Conservation (phyloP, 2,797 vertebrate genomes). For the Lacerta bilineata region DNA sequence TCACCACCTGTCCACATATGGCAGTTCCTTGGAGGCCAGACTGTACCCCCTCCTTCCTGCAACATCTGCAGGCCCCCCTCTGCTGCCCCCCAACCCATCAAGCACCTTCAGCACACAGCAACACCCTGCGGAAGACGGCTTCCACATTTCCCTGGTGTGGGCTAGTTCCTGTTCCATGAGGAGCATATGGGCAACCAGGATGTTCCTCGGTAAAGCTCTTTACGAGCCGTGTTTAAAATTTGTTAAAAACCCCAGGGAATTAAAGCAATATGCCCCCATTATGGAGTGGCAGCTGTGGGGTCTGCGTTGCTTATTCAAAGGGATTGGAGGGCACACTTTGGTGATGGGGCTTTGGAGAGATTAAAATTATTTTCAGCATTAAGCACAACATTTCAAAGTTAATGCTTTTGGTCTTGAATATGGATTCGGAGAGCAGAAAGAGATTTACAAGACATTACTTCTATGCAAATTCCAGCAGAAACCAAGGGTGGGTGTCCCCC, state of each 20-base stretch:
- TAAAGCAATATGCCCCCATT: slow-evolving; percentile 67
- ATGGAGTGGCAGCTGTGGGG: slow-evolving; percentile 63
- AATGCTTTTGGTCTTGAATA: slow-evolving; percentile 75
- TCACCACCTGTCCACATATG: not conserved
- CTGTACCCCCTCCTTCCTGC: not conserved
- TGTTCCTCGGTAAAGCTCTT: slow-evolving; percentile 44
- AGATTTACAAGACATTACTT: slow-evolving; percentile 80
- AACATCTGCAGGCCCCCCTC: no score
- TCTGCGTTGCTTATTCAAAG: slow-evolving; percentile 70
- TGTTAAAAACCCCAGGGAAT: slow-evolving; percentile 62
- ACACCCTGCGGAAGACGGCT: not conserved
- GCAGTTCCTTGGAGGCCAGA: not conserved
- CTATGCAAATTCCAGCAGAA: slow-evolving; percentile 81
- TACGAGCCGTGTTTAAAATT: slow-evolving; percentile 26
- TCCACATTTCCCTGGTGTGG: not conserved
- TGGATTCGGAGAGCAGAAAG: slow-evolving; percentile 77
- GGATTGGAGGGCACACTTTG: slow-evolving; percentile 73
- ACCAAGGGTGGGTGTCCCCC: slow-evolving; percentile 6
- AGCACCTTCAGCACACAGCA: not conserved
- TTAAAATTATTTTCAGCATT: slow-evolving; percentile 80
- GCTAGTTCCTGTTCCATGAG: not conserved
- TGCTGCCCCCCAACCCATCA: not conserved
- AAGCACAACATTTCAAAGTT: slow-evolving; percentile 73
- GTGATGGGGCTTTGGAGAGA: slow-evolving; percentile 77
- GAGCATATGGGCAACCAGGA: not conserved